phyloP scores from a whole-genome alignment of 2,797 vertebrate species.

The Coilia nasus region DNA sequence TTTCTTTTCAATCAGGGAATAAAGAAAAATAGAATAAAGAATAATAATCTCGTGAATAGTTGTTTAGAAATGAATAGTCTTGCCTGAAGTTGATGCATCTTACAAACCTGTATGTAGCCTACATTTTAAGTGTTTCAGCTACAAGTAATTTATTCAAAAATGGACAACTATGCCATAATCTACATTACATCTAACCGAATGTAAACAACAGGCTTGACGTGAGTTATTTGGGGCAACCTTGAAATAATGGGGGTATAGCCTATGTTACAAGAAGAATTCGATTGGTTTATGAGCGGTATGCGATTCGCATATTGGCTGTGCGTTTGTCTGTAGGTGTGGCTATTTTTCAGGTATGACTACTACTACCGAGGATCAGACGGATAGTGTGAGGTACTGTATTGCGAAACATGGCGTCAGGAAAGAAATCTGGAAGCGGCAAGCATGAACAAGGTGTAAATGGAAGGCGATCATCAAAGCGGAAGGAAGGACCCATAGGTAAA shows the following conservation, averaged over 20 bases:
- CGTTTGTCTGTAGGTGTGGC: conserved; percentile 52
- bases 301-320: conserved; percentile 52
- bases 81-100: too few species aligned
- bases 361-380: conserved; percentile 49
- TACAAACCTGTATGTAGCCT: too few species aligned
- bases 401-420: conserved; percentile 78
- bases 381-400: conserved; percentile 60
- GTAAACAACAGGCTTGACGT: neutral
- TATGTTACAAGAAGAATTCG: neutral
- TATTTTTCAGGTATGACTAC: conserved; percentile 54
- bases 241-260: neutral
- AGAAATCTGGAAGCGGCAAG: conserved; percentile 64
- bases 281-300: conserved; percentile 57
- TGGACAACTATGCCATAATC: too few species aligned
- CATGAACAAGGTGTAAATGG: conserved; percentile 72
- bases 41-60: too few species aligned
- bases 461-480: conserved; percentile 71
- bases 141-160: too few species aligned
- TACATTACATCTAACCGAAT: neutral
- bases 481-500: conserved; percentile 75
- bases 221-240: conserved; percentile 26
- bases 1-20: too few species aligned
- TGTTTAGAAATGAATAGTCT: too few species aligned
- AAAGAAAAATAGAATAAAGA: too few species aligned
- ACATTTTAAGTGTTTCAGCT: too few species aligned